phyloP scores from a whole-genome alignment of 2,113 vertebrate species.

The Anolis sagrei region DNA sequence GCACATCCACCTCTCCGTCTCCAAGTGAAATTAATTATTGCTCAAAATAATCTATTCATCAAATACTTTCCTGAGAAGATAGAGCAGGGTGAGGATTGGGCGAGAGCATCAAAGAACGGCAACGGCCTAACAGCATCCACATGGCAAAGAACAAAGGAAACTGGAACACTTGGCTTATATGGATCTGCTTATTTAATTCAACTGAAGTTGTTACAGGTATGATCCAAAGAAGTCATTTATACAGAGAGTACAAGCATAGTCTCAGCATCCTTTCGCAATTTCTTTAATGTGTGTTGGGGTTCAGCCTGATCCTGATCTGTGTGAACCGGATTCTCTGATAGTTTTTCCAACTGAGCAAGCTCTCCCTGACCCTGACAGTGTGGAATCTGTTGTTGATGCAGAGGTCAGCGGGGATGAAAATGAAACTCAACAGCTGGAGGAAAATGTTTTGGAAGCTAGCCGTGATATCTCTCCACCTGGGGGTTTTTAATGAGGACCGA shows the following conservation, averaged over 20 bases:
- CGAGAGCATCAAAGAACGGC: conserved; percentile 62
- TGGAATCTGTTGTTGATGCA: too few species aligned
- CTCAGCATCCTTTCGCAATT: not conserved
- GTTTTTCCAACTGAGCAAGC: too few species aligned
- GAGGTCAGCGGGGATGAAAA: too few species aligned
- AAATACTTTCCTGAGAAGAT: conserved; percentile 50
- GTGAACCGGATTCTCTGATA: too few species aligned
- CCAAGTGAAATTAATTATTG: conserved; percentile 56
- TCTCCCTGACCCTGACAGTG: too few species aligned
- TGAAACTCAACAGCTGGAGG: too few species aligned
- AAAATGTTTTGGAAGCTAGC: too few species aligned
- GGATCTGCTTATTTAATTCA: conserved; percentile 4
- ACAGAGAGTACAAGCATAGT: not conserved
- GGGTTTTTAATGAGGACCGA: too few species aligned
- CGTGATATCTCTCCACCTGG: too few species aligned
- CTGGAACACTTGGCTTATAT: conserved; percentile 27
- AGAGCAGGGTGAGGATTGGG: conserved; percentile 50
- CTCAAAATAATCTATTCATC: conserved; percentile 51
- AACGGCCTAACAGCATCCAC: conserved; percentile 63
- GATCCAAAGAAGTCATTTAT: not conserved
- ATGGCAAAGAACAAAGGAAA: conserved; percentile 63
- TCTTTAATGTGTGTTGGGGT: too few species aligned
- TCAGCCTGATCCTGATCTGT: too few species aligned
- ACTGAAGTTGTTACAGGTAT: not conserved
- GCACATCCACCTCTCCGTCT: conserved; percentile 21